A percentile compares a stretch with the other conserved stretches of the same genome.
Conservation (phyloP, 2,888 invertebrate genomes). For the Chloromyia formosa region DNA sequence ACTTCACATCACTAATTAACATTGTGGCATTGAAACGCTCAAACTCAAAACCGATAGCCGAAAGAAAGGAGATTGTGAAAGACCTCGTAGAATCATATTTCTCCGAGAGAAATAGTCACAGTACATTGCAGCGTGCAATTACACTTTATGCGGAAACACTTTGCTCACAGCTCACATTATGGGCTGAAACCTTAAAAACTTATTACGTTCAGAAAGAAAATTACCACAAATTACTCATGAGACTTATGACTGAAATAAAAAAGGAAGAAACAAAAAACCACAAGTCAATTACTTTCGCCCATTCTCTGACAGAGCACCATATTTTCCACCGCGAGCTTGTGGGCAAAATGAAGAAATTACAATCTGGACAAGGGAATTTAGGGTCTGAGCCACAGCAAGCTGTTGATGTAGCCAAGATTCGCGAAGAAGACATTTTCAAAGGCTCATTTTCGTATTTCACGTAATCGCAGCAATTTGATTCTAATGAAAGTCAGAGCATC, state of each 20-base stretch:
- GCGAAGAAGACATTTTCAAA: background rate
- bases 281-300: constrained; percentile 40
- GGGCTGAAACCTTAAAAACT: constrained; percentile 8
- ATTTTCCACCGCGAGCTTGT: background rate
- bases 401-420: background rate
- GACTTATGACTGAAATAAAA: constrained; percentile 13
- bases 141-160: constrained; percentile 20
- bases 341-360: background rate
- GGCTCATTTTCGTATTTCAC: constrained; percentile 15
- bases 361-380: background rate
- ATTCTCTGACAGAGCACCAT: background rate
- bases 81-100: background rate
- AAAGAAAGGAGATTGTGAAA: background rate
- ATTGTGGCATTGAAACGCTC: background rate
- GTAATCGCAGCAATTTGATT: constrained; percentile 16
- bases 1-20: background rate
- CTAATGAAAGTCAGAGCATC: background rate
- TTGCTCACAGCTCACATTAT: constrained; percentile 14
- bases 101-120: background rate
- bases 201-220: constrained; percentile 32
- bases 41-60: background rate
- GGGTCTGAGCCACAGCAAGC: background rate
- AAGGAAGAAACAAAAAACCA: constrained; percentile 16
- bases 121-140: constrained; percentile 8
- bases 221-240: constrained; percentile 33